Evolutionary conservation across 2,888 invertebrate genomes (phyloP).

Genomic region (Zygothrica quintamaculata): DNA sequence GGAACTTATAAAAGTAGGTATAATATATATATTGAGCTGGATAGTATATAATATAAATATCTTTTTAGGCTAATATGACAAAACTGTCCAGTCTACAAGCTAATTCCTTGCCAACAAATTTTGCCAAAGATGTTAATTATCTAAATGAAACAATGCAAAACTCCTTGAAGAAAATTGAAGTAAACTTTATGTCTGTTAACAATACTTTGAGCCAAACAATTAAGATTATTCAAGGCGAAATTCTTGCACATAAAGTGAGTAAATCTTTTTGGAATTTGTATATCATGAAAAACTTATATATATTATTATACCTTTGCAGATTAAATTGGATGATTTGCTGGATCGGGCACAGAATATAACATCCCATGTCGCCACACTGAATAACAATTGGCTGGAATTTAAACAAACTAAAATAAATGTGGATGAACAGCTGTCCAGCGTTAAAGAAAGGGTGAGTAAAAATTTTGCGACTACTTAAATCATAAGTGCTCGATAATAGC

Average conservation of each 20-base stretch:
- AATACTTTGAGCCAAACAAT: constrained; percentile 81
- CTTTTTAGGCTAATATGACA: constrained; percentile 72
- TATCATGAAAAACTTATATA: too few species aligned
- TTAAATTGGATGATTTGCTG: constrained; percentile 78
- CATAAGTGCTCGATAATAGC: background rate
- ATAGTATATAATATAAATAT: background rate
- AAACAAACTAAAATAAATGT: constrained; percentile 74
- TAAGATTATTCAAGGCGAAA: constrained; percentile 75
- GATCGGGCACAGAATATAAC: constrained; percentile 82
- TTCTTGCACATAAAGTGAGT: constrained; percentile 77
- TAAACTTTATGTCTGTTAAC: constrained; percentile 76
- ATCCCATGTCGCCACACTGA: constrained; percentile 82
- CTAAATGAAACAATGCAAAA: constrained; percentile 61
- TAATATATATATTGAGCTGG: background rate
- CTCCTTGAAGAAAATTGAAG: constrained; percentile 69
- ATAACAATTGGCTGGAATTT: constrained; percentile 81
- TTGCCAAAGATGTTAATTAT: constrained; percentile 63
- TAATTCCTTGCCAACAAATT: constrained; percentile 62
- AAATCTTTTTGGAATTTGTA: background rate
- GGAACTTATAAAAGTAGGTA: constrained; percentile 59
- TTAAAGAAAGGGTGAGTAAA: constrained; percentile 74
- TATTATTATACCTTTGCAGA: constrained; percentile 63
- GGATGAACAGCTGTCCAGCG: constrained; percentile 70
- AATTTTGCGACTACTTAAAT: background rate
- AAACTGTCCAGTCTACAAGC: constrained; percentile 52